Base-by-base conservation (phyloP, 2,797 vertebrate species). In the Parauchenoglanis ngamensis region DNA sequence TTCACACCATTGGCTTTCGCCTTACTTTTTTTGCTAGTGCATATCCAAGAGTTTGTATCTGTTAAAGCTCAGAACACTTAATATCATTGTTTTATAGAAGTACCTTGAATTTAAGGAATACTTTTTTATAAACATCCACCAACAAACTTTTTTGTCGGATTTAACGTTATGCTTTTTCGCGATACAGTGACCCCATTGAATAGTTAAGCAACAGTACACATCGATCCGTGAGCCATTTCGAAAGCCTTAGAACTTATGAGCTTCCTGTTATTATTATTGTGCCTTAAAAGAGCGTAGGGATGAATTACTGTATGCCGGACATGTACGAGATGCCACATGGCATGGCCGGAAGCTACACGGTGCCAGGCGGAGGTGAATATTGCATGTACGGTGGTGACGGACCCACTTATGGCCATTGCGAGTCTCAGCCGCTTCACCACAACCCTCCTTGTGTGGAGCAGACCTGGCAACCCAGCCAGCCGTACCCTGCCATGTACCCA, bases 241-340 rank as follows among this genome's bases (percentile, higher is more conserved):
- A 4, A 31, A 68, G 31, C 46, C n/a, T 63, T 79, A 23, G 10
- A 59, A 35, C 31, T 31, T 21, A 79, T 40, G 17, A 35, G 10
- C 28, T 35, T 61, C 23, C 44, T 31, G 4, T 21, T 49, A 19
- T 65, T 85, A 23, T 10, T 63, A 72, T 35, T 61, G 67, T 89
- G 83, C 65, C 54, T 87, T 79, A 23, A 31, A 85, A 87, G 56
- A 68, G 5, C 28, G 56, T 17, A n/a, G 85, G 25, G 70, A 99
- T 99, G 98, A 98, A 97, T 96, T 98, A 96, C 94, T 98, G 96
- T 93, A 91, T 97, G 93, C 94, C 96, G 88, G 97, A 98, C 92
- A 94, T 96, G 92, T 98, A 96, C 63, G 97, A 98, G 91, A 93
- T 96, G 95, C 95, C 96, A 91, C 96, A 97, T n/a, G 21, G 92